Evolutionary conservation across 2,797 vertebrate genomes (phyloP), one percentile per base, ranked within the genome.

Genomic region (Falco rusticolus): DNA sequence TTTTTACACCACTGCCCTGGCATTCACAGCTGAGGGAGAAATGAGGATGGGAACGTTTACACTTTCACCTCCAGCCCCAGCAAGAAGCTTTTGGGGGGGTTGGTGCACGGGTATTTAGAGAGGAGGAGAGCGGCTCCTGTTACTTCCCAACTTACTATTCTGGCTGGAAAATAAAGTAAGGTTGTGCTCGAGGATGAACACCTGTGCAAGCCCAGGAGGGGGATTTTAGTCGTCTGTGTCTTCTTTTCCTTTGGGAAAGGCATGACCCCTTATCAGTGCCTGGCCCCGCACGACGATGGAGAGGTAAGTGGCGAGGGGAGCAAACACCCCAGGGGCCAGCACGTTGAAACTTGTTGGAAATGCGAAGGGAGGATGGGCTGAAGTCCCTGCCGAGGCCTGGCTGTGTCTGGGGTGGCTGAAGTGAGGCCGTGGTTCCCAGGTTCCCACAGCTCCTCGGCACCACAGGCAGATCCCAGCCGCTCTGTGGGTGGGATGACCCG

Each of bases 261-360:
- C 63, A 56, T 26, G 51, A 63, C 6, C 8, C 28, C 45, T 68
- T 6, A 0, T 16, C 39, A 48, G 65, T 56, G 31, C 37, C 33
- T 0, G 0, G 48, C 22, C n/a, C 50, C 3, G 1, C 56, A n/a
- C 6, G 33, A 63, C 65, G 65, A 22, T 10, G 20, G 45, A 63
- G 60, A 69, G 25, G 25, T n/a, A 48, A 69, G 57, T 39, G 87
- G 60, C 3, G 51, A 89, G 48, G 19, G 43, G 71, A 91, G 33
- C 21, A 89, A 54, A 84, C 14, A 20, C 10, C 11, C 7, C 28
- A 13, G 45, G 21, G 37, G 51, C 16, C 54, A 66, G 72, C 72
- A 66, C 0, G 10, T 3, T 28, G 25, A 54, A 78, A 45, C 60
- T 59, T 65, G 59, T 69, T 66, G 87, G 80, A 72, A 74, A 37